Base-by-base conservation (phyloP, 2,888 invertebrate species). In the Agonopterix alstromeriana region DNA sequence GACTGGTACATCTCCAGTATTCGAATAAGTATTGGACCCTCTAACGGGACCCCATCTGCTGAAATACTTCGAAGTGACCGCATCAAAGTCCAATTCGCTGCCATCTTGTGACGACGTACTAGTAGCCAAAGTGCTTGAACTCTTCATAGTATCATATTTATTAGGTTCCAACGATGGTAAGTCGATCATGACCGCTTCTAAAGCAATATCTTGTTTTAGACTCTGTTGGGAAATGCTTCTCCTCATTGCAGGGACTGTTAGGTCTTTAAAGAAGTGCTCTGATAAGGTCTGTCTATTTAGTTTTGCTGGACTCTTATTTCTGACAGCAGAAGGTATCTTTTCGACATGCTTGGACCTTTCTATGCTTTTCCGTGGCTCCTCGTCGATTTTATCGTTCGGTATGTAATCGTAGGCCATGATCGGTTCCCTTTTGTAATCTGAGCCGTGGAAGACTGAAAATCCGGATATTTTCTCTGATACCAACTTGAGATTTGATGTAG, bases 11-110 rank as follows among this genome's bases (percentile, higher is more conserved):
- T 67, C 73, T 0, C 65, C 56, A 0, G 72, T 49, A 40, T 77
- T 70, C 0, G 85, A 77, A 42, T 86, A 89, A 14, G 85, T 90
- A 42, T 90, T 89, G 0, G 91, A 91, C 12, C 88, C 89, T 0
- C 91, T 68, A 0, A 89, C 77, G 0, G 83, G 69, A 1, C 91
- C 85, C 91, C 91, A 90, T 0, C 84, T 57, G 27, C 84, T 89
- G 45, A 86, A 80, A 50, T 75, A 62, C 11, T 53, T 57, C 0
- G 53, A 48, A 0, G 55, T 41, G 2, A 49, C 45, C 0, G 60
- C 68, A 10, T 65, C 67, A 12, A 68, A 36, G 35, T 71, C 65
- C 0, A 53, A 38, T 2, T 69, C 70, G 8, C 55, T 72, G 10
- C 56, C 65, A 41, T 53, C 78, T 50, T 51, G 58, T 10, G 65